Base-by-base conservation (phyloP, 2,113 vertebrate species). In the Arothron firmamentum region DNA sequence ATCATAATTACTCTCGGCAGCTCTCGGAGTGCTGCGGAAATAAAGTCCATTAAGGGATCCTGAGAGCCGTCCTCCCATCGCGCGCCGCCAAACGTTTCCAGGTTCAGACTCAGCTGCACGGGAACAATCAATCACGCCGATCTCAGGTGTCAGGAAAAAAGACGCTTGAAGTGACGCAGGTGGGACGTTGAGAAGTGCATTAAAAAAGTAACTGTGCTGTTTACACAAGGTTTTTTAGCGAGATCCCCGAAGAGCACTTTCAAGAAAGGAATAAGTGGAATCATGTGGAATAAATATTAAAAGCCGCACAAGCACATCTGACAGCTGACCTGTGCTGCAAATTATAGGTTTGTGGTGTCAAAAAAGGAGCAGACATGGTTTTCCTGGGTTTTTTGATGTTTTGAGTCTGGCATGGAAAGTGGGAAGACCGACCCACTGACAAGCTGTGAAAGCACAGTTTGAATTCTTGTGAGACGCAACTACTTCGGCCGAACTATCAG, bases 1-100 rank as follows among this genome's bases (percentile, higher is more conserved):
- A 47, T 65, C 34, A 54, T 82, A 77, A 85, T 84, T 84, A 80
- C 70, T 73, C 75, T 72, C 56, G 62, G 77, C 75, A 72, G 75
- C 17, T 42, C 70, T 69, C 60, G 0, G 67, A 79, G 79, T 75
- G 72, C 80, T 69, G 75, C 65, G 79, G 72, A 87, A 87, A 83
- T 74, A 52, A 76, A 80, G 71, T 81, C 75, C 65, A 82, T 83
- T 85, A 81, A 64, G 21, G 65, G 23, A 42, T 68, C 69, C 70
- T 65, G 73, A 72, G 68, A 83, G 72, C 56, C 67, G 77, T 79
- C 73, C 71, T 78, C 78, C 74, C 82, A 67, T 72, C 67, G 71
- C 66, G 63, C 28, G 7, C 25, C 38, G 67, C 48, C 50, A 66
- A 70, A 74, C 50, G 9, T 52, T 74, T 77, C 56, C 77, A 79